Conservation (phyloP, 2,888 invertebrate genomes). For the Lottia scabra region DNA sequence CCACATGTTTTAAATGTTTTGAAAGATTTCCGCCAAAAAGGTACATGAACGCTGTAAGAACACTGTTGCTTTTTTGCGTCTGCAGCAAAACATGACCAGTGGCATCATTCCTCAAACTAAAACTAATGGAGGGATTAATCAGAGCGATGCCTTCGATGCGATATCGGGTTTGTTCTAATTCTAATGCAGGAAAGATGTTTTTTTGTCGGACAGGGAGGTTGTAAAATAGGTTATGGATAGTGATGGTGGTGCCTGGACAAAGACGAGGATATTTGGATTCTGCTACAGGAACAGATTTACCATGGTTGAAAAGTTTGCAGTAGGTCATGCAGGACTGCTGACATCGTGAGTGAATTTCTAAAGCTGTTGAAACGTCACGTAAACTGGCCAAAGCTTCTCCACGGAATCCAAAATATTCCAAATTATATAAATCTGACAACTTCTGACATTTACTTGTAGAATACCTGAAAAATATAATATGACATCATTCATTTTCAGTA, state of each 20-base stretch:
- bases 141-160: conserved; percentile 77
- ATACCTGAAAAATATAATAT: conserved; percentile 68
- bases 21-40: conserved; percentile 71
- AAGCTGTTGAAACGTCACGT: conserved; percentile 72
- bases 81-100: conserved; percentile 75
- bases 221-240: conserved; percentile 77
- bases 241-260: conserved; percentile 80
- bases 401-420: conserved; percentile 76
- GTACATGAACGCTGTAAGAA: conserved; percentile 72
- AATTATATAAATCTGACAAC: conserved; percentile 72
- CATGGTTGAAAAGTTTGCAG: conserved; percentile 73
- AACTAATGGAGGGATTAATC: conserved; percentile 75
- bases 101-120: conserved; percentile 79
- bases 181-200: conserved; percentile 72
- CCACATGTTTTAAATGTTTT: conserved; percentile 67
- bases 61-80: conserved; percentile 74
- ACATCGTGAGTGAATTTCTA: conserved; percentile 76
- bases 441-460: conserved; percentile 77
- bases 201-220: conserved; percentile 77
- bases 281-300: conserved; percentile 69
- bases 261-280: conserved; percentile 71
- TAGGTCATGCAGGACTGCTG: conserved; percentile 72
- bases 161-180: conserved; percentile 75
- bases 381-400: conserved; percentile 80
- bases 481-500: neutral